Base-by-base conservation (phyloP, 2,797 vertebrate genomes). In the Trichosurus vulpecula region DNA sequence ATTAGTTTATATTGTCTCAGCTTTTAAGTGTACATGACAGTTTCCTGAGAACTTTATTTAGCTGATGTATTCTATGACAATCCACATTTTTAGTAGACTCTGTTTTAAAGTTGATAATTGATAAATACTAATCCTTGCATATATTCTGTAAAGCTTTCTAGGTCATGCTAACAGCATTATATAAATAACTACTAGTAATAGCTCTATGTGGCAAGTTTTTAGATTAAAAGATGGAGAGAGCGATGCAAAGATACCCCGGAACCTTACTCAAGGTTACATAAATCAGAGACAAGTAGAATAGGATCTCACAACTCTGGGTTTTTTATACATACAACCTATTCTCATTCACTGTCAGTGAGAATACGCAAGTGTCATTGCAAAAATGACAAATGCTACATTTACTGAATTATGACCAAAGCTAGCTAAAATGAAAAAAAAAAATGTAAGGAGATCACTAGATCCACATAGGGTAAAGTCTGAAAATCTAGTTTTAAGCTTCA, bases 11-110 rank as follows among this genome's bases (percentile, higher is more conserved):
- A 57, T 30, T 11, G 57, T 30, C 56, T 31, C 92, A 95, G 58
- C 41, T 96, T 94, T 22, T 92, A 47, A 94, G 91, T 91, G 95
- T 55, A 14, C 22, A 53, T 14, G 95, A 91, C 94, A 97, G 92
- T 52, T 90, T 12, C 47, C 87, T 89, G 90, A 90, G 61, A 66
- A n/a, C 13, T 19, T 66, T n/a, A 66, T 19, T 66, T n/a, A 66
- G 30, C 56, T 89, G 91, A n/a, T 30, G 61, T 11, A 91, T 56
- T n/a, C 52, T 52, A 14, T 6, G 11, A 16, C 2, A 13, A 66
- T 89, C 91, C 25, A 54, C 30, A 53, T 51, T 52, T 96, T 91
- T 53, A 61, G 58, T 13, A n/a, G 31, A 35, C 12, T 10, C 57
- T 53, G 91, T 61, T 58, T 90, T 52, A 93, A 92, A 90, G 53